Percentiles rank a stretch among this genome's conserved stretches.
phyloP scores from a whole-genome alignment of 2,888 invertebrate species.

The Pegoplata infirma region DNA sequence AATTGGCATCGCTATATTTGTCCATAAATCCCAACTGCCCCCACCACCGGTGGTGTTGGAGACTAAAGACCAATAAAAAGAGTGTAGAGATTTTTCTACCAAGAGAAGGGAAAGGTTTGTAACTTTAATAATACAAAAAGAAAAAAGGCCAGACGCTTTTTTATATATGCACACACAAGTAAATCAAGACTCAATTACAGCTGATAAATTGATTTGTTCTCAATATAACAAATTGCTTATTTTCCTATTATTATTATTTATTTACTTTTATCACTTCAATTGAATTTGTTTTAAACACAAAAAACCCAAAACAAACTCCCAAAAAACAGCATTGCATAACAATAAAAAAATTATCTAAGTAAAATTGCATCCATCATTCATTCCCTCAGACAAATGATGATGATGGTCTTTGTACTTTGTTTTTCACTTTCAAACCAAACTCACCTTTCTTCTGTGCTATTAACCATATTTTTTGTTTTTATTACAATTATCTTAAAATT shows the following conservation, averaged over 20 bases:
- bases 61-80: not conserved
- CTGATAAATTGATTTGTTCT: slow-evolving; percentile 4
- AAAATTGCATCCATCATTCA: slow-evolving; percentile 15
- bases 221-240: not conserved
- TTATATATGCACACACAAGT: not conserved
- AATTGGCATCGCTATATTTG: not conserved
- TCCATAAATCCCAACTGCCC: not conserved
- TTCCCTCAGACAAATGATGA: not conserved
- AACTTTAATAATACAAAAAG: not conserved
- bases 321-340: slow-evolving; percentile 55
- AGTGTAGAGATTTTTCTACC: too few species aligned
- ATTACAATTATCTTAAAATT: slow-evolving; percentile 3
- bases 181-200: slow-evolving; percentile 9
- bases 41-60: not conserved
- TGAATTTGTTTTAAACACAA: not conserved
- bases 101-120: not conserved
- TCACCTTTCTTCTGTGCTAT: slow-evolving; percentile 43
- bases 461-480: slow-evolving; percentile 31
- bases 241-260: too few species aligned
- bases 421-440: slow-evolving; percentile 6
- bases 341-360: not conserved
- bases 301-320: slow-evolving; percentile 12
- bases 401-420: slow-evolving; percentile 3
- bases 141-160: slow-evolving; percentile 17
- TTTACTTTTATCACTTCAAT: not conserved